Evolutionary conservation across 2,888 invertebrate genomes (phyloP).

Genomic region (Octonoba sinensis): DNA sequence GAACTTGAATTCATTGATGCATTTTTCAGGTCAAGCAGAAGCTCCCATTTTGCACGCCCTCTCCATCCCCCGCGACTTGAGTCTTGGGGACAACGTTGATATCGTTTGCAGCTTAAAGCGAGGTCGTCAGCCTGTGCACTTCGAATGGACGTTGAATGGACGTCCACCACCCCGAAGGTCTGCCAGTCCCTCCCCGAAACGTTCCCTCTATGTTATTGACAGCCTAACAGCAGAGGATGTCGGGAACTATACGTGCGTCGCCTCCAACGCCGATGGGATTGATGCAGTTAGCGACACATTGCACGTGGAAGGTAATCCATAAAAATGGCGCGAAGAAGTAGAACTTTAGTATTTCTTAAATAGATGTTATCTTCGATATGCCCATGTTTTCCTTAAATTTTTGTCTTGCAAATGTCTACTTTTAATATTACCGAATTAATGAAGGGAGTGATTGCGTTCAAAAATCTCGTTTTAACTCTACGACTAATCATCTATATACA

Average conservation of each 20-base stretch:
- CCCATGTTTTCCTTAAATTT: too few relatives aligned
- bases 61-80: slow-evolving; percentile 41
- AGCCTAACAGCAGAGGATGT: slow-evolving; percentile 25
- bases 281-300: slow-evolving; percentile 40
- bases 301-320: slow-evolving; percentile 45
- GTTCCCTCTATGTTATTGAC: slow-evolving; percentile 32
- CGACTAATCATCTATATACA: too few relatives aligned
- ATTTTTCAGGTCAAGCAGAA: too few relatives aligned
- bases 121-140: slow-evolving; percentile 57
- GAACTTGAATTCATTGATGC: too few relatives aligned
- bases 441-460: too few relatives aligned
- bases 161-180: not conserved
- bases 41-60: slow-evolving; percentile 11
- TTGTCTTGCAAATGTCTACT: too few relatives aligned
- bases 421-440: too few relatives aligned
- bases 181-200: not conserved
- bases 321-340: too few relatives aligned
- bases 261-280: slow-evolving; percentile 22
- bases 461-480: too few relatives aligned
- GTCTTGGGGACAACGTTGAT: slow-evolving; percentile 38
- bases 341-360: too few relatives aligned
- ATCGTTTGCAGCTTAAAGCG: slow-evolving; percentile 53
- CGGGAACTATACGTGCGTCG: slow-evolving; percentile 57
- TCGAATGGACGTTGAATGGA: slow-evolving; percentile 63
- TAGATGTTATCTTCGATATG: too few relatives aligned